Evolutionary conservation across 1,140 invertebrate genomes (phyloP), one percentile per base, ranked within the genome.

Genomic region (Sycobia sp.): DNA sequence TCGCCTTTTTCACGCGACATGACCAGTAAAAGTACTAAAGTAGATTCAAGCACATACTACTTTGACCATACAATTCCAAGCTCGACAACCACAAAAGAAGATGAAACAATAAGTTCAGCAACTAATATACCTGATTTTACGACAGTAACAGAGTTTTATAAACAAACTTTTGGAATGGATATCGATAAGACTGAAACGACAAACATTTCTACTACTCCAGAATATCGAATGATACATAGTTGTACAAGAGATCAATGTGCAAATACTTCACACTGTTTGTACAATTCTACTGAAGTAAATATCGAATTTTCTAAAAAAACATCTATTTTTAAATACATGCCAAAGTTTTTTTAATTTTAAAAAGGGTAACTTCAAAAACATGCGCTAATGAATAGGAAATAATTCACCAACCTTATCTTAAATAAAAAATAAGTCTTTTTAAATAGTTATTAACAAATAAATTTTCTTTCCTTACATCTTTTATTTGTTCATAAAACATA

Each of bases 241-340:
- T 71, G 69, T 23, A 62, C 49, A 32, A 34, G 41, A 20, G 62
- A 69, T 25, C 62, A 67, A 27, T 71, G 69, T 25, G 43, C 54
- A 14, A 65, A 73, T 34, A 56, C 43, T 1, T 66, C 66, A 4
- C 64, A 66, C 2, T 71, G 69, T 36, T 7, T 66, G 18, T 18
- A 61, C 22, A 66, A 67, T 23, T 50, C 18, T 22, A 69, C 65
- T n/a, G 49, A 65, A 39, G 69, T 70, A 46, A 43, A 43, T 16
- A 11, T 27, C 2, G 34, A 50, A 29, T 8, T 27, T n/a, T n/a
- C n/a, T 49, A 25, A 23, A 46, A 23, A 44, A 44, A 39, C 5
- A 9, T 39, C 10, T 39, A 39, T 4, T 5, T 4, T n/a, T 16
- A 4, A 39, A 16, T 16, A 39, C 38, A 2, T 3, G 13, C n/a